phyloP scores from a whole-genome alignment of 2,113 vertebrate species.

The Amblyopsis rosae region DNA sequence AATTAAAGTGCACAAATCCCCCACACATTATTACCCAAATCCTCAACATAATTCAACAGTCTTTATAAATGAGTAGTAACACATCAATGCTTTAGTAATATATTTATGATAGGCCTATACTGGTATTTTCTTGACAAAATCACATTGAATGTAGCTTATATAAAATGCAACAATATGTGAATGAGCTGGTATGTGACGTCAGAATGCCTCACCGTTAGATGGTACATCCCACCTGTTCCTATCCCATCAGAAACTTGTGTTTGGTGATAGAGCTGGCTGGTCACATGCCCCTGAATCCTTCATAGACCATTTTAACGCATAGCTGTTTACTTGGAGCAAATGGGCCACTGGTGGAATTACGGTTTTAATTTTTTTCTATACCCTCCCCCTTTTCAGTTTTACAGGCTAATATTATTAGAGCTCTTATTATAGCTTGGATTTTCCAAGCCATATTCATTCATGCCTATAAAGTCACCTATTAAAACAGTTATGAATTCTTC shows the following conservation, averaged over 20 bases:
- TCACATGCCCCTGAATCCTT: conserved; percentile 38
- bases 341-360: conserved; percentile 5
- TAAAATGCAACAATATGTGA: too few relatives aligned
- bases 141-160: too few relatives aligned
- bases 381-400: not conserved
- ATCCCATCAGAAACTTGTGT: conserved; percentile 1
- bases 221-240: not conserved
- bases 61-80: too few relatives aligned
- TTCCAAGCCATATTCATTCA: not conserved
- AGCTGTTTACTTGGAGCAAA: conserved; percentile 2
- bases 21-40: too few relatives aligned
- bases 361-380: not conserved
- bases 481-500: not conserved
- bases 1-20: too few relatives aligned
- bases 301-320: conserved; percentile 16
- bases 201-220: not conserved
- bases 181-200: too few relatives aligned
- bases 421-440: not conserved
- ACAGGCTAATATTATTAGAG: not conserved
- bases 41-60: too few relatives aligned
- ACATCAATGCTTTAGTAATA: too few relatives aligned
- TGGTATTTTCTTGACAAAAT: too few relatives aligned
- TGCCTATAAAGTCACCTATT: too few relatives aligned
- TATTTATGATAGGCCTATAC: too few relatives aligned
- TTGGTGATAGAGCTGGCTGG: not conserved